These are phyloP conservation scores for Agrotis exclamationis DNA, from an alignment of 2,888 invertebrate genomes.

Conservation along the genomic window DNA sequence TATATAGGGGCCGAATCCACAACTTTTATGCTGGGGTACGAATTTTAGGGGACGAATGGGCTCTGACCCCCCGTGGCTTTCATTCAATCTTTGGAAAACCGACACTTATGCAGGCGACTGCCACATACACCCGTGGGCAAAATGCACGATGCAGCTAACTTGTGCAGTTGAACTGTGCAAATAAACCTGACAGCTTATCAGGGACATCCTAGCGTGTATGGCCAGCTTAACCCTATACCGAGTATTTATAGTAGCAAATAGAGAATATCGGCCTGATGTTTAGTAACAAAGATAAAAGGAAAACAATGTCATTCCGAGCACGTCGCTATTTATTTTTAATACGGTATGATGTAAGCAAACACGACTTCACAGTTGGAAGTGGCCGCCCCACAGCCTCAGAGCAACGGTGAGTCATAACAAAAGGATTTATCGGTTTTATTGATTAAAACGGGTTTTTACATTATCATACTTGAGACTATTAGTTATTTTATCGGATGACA, in stretches of 20 bases:
- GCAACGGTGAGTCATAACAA: slow-evolving; percentile 46
- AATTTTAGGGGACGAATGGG: too few relatives aligned
- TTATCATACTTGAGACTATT: slow-evolving; percentile 3
- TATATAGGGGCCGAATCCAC: too few relatives aligned
- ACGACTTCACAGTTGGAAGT: slow-evolving; percentile 56
- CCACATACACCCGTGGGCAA: too few relatives aligned
- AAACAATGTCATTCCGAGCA: slow-evolving; percentile 67
- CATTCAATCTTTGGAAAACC: too few relatives aligned
- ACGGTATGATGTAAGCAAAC: slow-evolving; percentile 67
- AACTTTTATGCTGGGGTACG: too few relatives aligned
- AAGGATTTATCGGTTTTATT: slow-evolving; percentile 38
- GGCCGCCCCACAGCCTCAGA: slow-evolving; percentile 30
- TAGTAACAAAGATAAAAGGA: slow-evolving; percentile 69
- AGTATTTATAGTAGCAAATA: slow-evolving; percentile 33
- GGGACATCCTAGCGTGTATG: too few relatives aligned
- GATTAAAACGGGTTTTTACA: slow-evolving; percentile 37
- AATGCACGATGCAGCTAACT: too few relatives aligned
- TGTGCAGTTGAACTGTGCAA: too few relatives aligned
- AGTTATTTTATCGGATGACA: slow-evolving; percentile 11
- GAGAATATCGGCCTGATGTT: slow-evolving; percentile 55
- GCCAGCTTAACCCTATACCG: not conserved
- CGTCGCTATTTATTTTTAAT: slow-evolving; percentile 68
- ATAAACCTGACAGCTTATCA: too few relatives aligned
- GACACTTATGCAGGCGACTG: too few relatives aligned
- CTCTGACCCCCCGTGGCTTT: too few relatives aligned